Evolutionary conservation across 2,797 vertebrate genomes (phyloP), one percentile per base, ranked within the genome.

Genomic region (Pseudotriccus pelzelni): DNA sequence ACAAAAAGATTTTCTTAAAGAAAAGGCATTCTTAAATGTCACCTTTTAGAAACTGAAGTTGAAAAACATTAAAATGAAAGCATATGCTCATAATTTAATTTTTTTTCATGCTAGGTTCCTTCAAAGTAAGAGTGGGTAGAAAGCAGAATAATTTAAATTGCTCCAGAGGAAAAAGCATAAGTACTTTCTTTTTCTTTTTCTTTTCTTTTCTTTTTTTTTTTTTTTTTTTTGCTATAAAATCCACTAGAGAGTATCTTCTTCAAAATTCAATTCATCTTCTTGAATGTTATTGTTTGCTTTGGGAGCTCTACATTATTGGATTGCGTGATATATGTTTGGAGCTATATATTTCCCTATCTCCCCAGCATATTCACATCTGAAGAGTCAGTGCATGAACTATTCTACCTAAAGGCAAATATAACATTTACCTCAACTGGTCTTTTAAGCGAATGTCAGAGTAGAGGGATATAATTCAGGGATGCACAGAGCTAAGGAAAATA

Each of bases 231-330:
- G 2, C 44, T 56, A 34, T 37, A 78, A 92, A 93, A 87, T 59
- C 23, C 81, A 73, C 67, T 16, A 66, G 87, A 76, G 69, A 87
- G 24, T 73, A 74, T 73, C 39, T 21, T 86, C 43, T 66, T 77
- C 67, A 84, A 92, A 94, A 93, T 90, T 92, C 64, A 87, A 67
- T 92, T 94, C 21, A 87, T 94, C 87, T 92, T 87, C 78, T 66
- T 89, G 75, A 95, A 10, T 69, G 30, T n/a, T 84, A 84, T 56
- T 82, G 60, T 92, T 92, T 92, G 59, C 75, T 96, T 83, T 89
- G 91, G 68, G 84, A 94, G 6, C 9, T 80, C 52, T 83, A 46
- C 44, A n/a, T 83, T 87, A 91, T 85, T 93, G 49, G 56, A 83
- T 87, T 69, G 32, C 19, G 52, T 43, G 27, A 53, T 83, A 37